Percentiles rank a stretch among this genome's conserved stretches.
Conservation (phyloP, 2,888 invertebrate genomes). For the Listrodromus nycthemerus region DNA sequence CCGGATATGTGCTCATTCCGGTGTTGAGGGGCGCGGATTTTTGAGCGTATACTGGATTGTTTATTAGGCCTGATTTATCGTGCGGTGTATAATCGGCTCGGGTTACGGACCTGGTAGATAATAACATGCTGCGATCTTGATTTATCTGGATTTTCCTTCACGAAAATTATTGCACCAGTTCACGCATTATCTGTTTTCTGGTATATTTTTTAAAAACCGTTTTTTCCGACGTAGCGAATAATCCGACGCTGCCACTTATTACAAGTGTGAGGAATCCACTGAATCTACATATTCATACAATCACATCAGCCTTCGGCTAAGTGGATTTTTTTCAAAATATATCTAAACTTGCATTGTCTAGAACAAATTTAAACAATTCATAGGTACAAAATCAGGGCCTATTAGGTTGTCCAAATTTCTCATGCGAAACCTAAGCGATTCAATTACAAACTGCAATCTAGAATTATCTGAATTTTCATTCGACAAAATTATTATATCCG, state of each 20-base stretch:
- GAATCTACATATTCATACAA: too few relatives aligned
- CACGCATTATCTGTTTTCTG: neutral
- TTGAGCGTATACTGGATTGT: conserved; percentile 65
- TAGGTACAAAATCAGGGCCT: neutral
- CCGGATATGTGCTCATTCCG: conserved; percentile 54
- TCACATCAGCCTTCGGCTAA: too few relatives aligned
- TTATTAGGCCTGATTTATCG: conserved; percentile 75
- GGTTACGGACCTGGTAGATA: conserved; percentile 25
- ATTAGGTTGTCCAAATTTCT: neutral
- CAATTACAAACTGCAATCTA: conserved; percentile 71
- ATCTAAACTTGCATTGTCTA: too few relatives aligned
- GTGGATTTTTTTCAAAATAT: too few relatives aligned
- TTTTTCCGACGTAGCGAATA: too few relatives aligned
- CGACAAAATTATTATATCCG: conserved; percentile 71
- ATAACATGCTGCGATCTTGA: conserved; percentile 70
- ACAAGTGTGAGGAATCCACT: too few relatives aligned
- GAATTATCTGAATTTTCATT: conserved; percentile 78
- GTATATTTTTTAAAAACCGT: too few relatives aligned
- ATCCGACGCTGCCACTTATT: neutral
- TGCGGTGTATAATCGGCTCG: conserved; percentile 44
- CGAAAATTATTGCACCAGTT: conserved; percentile 69
- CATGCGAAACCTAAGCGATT: neutral
- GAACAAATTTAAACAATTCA: too few relatives aligned
- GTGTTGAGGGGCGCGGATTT: conserved; percentile 32
- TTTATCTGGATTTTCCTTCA: conserved; percentile 77